Conservation (phyloP, 1,140 invertebrate species). For the Asobara japonica region DNA sequence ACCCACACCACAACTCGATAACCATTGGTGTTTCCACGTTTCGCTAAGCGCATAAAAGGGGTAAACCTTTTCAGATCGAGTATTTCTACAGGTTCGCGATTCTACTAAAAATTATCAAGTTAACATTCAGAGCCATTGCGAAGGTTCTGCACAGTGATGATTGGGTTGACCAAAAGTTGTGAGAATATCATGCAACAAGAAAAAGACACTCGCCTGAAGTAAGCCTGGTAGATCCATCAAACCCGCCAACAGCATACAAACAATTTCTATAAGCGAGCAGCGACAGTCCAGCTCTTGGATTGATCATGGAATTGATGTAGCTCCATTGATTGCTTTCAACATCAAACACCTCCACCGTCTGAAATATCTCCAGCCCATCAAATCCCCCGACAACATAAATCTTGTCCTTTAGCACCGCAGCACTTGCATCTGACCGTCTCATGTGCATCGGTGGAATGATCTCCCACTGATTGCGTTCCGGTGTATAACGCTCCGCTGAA, state of each 20-base stretch:
- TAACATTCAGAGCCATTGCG: no score
- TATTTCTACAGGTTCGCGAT: no score
- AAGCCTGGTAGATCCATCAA: slow-evolving; percentile 76
- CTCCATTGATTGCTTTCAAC: slow-evolving; percentile 76
- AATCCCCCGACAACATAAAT: slow-evolving; percentile 82
- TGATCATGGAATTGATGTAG: slow-evolving; percentile 79
- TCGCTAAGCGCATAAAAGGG: no score
- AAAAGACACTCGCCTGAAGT: slow-evolving; percentile 44
- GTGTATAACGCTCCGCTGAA: slow-evolving; percentile 78
- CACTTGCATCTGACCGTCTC: slow-evolving; percentile 82
- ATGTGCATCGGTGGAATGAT: slow-evolving; percentile 83
- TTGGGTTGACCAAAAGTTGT: no score
- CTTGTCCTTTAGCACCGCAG: slow-evolving; percentile 57
- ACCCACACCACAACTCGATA: no score
- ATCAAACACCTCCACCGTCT: slow-evolving; percentile 74
- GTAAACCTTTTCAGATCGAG: no score
- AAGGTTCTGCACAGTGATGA: no score
- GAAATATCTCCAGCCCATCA: slow-evolving; percentile 75
- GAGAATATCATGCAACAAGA: neutral
- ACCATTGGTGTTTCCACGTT: no score
- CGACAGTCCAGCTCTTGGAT: slow-evolving; percentile 79
- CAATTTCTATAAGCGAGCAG: slow-evolving; percentile 76
- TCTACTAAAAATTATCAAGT: no score
- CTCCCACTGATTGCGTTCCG: slow-evolving; percentile 82
- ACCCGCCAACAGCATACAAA: slow-evolving; percentile 79